phyloP scores from a whole-genome alignment of 2,113 vertebrate genomes.

The Corydoras maculifer region DNA sequence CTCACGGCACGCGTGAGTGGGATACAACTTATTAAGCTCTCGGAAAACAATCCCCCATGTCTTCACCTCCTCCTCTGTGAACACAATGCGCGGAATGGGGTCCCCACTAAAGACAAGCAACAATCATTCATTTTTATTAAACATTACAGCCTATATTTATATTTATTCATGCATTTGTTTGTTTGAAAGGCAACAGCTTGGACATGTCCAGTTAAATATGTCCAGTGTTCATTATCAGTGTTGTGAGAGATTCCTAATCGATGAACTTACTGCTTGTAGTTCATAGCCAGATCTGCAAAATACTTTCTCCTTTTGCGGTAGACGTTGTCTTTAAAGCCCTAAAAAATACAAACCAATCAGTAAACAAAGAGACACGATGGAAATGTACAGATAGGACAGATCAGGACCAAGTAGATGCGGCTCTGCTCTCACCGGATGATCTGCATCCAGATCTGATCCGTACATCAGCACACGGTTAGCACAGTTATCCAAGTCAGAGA shows the following conservation, averaged over 20 bases:
- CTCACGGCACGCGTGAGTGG: conserved; percentile 87
- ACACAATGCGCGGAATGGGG: conserved; percentile 83
- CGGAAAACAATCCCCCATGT: conserved; percentile 93
- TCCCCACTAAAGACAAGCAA: conserved; percentile 69
- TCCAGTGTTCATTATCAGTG: too few species aligned
- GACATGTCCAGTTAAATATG: too few species aligned
- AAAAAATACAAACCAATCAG: background rate
- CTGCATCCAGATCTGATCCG: conserved; percentile 88
- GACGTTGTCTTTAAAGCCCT: conserved; percentile 98
- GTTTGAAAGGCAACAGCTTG: background rate
- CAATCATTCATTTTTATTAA: background rate
- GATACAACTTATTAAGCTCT: conserved; percentile 92
- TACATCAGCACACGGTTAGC: conserved; percentile 96
- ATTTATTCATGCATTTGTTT: background rate
- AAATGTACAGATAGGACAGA: background rate
- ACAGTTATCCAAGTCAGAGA: conserved; percentile 92
- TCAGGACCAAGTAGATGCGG: too few species aligned
- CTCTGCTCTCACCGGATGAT: conserved; percentile 72
- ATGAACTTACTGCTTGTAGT: conserved; percentile 82
- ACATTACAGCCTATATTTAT: background rate
- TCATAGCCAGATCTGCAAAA: conserved; percentile 93
- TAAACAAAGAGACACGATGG: background rate
- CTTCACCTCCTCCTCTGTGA: conserved; percentile 91
- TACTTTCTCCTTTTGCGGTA: conserved; percentile 93
- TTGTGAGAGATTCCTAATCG: background rate